Percentiles rank a stretch among this genome's conserved stretches.
phyloP scores from a whole-genome alignment of 2,113 vertebrate genomes.

The Hemiscyllium ocellatum region DNA sequence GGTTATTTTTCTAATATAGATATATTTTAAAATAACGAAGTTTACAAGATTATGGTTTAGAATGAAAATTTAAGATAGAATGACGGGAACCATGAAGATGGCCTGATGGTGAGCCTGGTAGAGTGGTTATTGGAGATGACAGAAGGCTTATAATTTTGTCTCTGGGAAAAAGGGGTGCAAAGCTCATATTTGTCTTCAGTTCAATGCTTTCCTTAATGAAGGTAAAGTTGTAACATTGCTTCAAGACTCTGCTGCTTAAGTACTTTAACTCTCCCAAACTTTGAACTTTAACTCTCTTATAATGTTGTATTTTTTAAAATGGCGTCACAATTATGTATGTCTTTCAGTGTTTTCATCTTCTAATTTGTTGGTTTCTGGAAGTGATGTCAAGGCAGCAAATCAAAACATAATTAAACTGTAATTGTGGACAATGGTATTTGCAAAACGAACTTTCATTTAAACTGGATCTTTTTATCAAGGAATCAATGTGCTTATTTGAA shows the following conservation, averaged over 20 bases:
- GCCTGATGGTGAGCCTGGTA: too few species aligned
- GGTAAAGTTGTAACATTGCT: not conserved
- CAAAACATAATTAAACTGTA: not conserved
- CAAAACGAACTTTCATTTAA: conserved; percentile 19
- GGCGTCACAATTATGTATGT: not conserved
- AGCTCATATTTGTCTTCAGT: not conserved
- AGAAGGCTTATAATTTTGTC: too few species aligned
- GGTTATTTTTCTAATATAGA: not conserved
- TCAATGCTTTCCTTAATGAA: not conserved
- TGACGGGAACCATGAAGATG: too few species aligned
- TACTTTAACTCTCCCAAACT: too few species aligned
- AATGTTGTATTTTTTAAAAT: not conserved
- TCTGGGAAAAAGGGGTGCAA: too few species aligned
- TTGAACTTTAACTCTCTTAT: too few species aligned
- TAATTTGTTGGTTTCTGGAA: not conserved
- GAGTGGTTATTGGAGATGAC: too few species aligned
- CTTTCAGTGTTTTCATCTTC: not conserved
- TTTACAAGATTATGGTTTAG: not conserved
- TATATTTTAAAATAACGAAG: not conserved
- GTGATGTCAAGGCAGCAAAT: not conserved
- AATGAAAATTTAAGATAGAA: too few species aligned
- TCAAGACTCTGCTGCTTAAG: too few species aligned
- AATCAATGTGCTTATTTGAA: not conserved
- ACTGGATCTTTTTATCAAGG: not conserved
- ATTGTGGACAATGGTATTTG: conserved; percentile 3